phyloP scores from a whole-genome alignment of 2,888 invertebrate genomes.

The Tethea ocularis region DNA sequence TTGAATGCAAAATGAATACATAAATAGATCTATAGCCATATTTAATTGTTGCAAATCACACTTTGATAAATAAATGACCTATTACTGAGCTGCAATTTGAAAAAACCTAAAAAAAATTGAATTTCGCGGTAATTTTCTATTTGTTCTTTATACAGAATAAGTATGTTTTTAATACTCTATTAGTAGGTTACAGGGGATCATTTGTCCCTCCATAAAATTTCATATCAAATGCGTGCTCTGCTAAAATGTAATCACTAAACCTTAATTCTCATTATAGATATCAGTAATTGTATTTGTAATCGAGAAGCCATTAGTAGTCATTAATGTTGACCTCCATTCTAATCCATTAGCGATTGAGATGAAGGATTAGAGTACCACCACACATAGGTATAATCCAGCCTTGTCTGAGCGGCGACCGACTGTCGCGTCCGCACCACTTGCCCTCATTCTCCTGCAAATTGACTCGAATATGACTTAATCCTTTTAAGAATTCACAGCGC shows the following conservation, averaged over 20 bases:
- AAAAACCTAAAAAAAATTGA: no score
- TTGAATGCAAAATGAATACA: no score
- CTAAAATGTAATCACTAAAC: neutral
- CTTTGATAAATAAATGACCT: no score
- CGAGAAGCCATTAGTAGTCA: constrained; percentile 35
- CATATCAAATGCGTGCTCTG: no score
- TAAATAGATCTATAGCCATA: no score
- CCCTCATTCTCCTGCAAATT: constrained; percentile 73
- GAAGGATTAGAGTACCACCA: constrained; percentile 32
- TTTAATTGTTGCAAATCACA: no score
- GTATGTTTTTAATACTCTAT: no score
- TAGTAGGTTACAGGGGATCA: no score
- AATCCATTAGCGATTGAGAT: constrained; percentile 51
- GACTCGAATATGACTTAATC: constrained; percentile 73
- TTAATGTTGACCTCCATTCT: constrained; percentile 37
- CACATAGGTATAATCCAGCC: constrained; percentile 26
- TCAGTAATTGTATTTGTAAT: constrained; percentile 29
- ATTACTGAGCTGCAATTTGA: no score
- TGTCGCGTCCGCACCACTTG: constrained; percentile 70
- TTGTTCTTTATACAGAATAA: no score
- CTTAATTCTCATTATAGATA: constrained; percentile 12
- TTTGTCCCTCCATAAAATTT: no score
- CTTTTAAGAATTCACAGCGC: constrained; percentile 66
- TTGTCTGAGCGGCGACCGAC: constrained; percentile 47
- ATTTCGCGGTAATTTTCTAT: no score